Base-by-base conservation (phyloP, 2,797 vertebrate genomes). In the Crocodylus rhombifer region DNA sequence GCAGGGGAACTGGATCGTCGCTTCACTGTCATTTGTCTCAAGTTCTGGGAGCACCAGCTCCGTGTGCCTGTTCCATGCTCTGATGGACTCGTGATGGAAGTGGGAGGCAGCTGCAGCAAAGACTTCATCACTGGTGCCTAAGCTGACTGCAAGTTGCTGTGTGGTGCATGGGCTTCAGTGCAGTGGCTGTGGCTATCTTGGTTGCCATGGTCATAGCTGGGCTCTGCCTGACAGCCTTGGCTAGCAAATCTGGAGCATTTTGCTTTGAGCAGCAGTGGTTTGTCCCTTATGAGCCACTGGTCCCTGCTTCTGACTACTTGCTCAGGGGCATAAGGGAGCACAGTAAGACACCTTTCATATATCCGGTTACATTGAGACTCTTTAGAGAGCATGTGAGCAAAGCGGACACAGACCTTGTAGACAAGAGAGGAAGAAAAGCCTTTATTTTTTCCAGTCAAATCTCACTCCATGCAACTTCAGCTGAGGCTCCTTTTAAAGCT, bases 281-380 rank as follows among this genome's bases (percentile, higher is more conserved):
- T 4, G 30, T 30, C 28, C n/a, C 67, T 0, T 8, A 1, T 14
- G 67, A 82, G 57, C 56, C 14, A 2, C 3, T 30, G 62, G 77
- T 18, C 0, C 0, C n/a, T 14, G 0, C 33, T 82, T 60, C 75
- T 80, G 79, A 83, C 17, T 55, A 14, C 14, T 25, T 23, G 26
- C 18, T 14, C 69, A 73, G 13, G 23, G 4, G 23, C 2, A 0
- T 7, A n/a, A 51, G 77, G 25, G 77, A 87, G 61, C 20, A 84
- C 25, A 65, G n/a, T 16, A 28, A 64, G n/a, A 4, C 21, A 3
- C 28, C 57, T 30, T 84, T 17, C 17, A 28, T 60, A 17, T 0
- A 2, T 30, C 20, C 0, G 0, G 26, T 14, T 30, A 61, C 2
- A 4, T 4, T 0, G 51, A 58, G 3, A 51, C 67, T 65, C 0